Base-by-base conservation (phyloP, 2,797 vertebrate genomes). In the Hirundo rustica region DNA sequence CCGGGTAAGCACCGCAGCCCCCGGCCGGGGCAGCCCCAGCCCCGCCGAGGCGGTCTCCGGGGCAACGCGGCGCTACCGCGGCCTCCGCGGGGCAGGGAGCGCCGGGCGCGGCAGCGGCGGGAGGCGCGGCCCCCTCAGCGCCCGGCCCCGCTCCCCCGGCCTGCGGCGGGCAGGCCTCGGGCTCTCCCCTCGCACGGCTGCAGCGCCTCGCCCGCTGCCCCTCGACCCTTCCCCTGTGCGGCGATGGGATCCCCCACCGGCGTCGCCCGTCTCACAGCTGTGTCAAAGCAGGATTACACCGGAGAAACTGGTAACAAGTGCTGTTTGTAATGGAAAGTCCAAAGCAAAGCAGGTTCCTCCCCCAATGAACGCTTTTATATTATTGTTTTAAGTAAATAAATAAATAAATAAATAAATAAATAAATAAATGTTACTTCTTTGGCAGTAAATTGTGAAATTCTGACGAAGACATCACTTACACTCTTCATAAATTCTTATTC, bases 181-280 rank as follows among this genome's bases (percentile, higher is more conserved):
- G 36, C 36, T 36, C 36, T 36, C 10, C 26, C 25, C 4, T 32
- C 16, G n/a, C 42, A 1, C 30, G 5, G 42, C 68, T 5, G 5
- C 20, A 1, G 71, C 60, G 3, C 19, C 30, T 4, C 14, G 19
- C 0, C 34, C 61, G 4, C 32, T 1, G 53, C 67, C 7, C 36
- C 60, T 6, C 25, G 4, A 9, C 7, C 55, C 45, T 18, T 5
- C 5, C 21, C 16, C 16, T 4, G 4, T 0, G 58, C 45, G 8
- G 34, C 15, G n/a, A 36, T 0, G 7, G 27, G 65, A n/a, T 25
- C 7, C 21, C 21, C 5, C 22, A 2, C 16, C 45, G 0, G 5
- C 1, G 12, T 8, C 42, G 23, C 16, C 18, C 42, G 26, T 5
- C 2, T 13, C 44, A 4, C 29, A 3, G 29, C 47, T 29, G 5